phyloP scores from a whole-genome alignment of 1,140 invertebrate species.

The Heliothis virescens region DNA sequence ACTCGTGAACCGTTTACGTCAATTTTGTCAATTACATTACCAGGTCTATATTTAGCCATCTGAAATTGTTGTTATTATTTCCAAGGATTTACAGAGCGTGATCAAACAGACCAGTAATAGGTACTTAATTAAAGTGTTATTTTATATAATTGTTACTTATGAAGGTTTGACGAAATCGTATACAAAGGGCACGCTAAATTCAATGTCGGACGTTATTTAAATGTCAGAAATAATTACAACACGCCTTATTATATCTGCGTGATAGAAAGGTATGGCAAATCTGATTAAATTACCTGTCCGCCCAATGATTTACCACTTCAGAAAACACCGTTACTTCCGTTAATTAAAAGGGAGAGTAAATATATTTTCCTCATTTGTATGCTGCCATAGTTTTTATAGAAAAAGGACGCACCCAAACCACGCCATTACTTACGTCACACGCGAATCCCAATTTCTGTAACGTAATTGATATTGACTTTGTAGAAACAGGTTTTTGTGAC shows the following conservation, averaged over 20 bases:
- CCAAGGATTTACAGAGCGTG: too few species aligned
- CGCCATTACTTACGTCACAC: background rate
- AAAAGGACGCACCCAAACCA: background rate
- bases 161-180: background rate
- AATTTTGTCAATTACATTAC: conserved; percentile 7
- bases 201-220: background rate
- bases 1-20: background rate
- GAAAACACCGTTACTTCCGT: conserved; percentile 16
- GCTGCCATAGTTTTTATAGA: background rate
- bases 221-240: background rate
- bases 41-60: background rate
- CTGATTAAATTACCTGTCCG: conserved; percentile 7
- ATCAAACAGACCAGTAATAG: too few species aligned
- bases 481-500: background rate
- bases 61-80: background rate
- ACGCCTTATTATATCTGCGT: conserved; percentile 6
- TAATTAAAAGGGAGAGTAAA: conserved; percentile 21
- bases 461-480: background rate
- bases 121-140: background rate
- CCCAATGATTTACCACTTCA: background rate
- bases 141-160: background rate
- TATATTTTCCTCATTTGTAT: background rate
- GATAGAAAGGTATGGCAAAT: conserved; percentile 10
- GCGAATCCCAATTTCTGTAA: conserved; percentile 1
- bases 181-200: background rate